These are phyloP conservation scores for Sanderia malayensis DNA, from an alignment of 30 jellyfish, hydroid and myxozoan genomes.

Conservation along the genomic window DNA sequence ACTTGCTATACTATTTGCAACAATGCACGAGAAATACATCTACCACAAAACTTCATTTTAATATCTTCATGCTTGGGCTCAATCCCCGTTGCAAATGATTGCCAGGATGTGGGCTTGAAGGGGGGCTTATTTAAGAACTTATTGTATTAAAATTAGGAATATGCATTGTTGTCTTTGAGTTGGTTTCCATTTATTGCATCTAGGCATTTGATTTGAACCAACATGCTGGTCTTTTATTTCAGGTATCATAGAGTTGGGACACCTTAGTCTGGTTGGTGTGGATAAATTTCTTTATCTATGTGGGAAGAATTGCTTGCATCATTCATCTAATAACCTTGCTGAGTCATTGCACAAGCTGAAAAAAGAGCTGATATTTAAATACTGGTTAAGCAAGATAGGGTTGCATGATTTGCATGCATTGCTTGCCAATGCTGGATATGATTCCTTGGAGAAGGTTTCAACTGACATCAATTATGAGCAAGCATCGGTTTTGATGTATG, in stretches of 20 bases:
- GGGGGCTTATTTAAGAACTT: no score
- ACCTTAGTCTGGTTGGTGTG: slow-evolving; percentile 30
- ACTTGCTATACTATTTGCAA: no score
- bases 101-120: no score
- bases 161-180: no score
- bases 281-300: slow-evolving; percentile 37
- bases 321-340: neutral
- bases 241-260: slow-evolving; percentile 33
- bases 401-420: neutral
- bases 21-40: no score
- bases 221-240: neutral
- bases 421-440: slow-evolving; percentile 17
- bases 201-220: neutral
- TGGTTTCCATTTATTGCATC: neutral
- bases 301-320: neutral
- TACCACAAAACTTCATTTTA: no score
- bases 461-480: neutral
- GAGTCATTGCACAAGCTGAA: slow-evolving; percentile 7
- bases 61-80: no score
- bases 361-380: slow-evolving; percentile 13
- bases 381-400: slow-evolving; percentile 16
- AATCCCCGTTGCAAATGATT: no score
- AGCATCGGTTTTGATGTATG: neutral
- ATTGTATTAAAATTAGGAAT: no score
- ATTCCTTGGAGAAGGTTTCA: slow-evolving; percentile 11